Evolutionary conservation across 1,140 invertebrate genomes (phyloP).

Genomic region (Drosophila pachea): DNA sequence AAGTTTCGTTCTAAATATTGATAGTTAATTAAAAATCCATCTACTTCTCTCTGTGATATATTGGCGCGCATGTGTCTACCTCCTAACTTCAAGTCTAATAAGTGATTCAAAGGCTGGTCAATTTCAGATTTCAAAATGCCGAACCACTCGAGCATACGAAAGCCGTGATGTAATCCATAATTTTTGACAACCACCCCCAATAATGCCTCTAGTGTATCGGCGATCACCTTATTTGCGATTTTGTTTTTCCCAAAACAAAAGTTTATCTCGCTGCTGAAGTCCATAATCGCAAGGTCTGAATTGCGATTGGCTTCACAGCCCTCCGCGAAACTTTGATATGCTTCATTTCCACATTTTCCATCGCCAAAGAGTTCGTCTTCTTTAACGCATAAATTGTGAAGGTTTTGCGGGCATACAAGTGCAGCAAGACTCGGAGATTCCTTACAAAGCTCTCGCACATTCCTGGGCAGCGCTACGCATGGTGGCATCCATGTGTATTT

Average conservation of each 20-base stretch:
- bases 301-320: conserved; percentile 38
- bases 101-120: conserved; percentile 70
- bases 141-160: conserved; percentile 87
- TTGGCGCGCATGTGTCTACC: conserved; percentile 76
- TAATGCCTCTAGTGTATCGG: conserved; percentile 91
- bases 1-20: conserved; percentile 82
- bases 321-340: conserved; percentile 33
- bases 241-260: conserved; percentile 34
- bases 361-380: conserved; percentile 42
- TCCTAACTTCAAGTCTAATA: conserved; percentile 69
- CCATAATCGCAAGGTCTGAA: conserved; percentile 16
- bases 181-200: conserved; percentile 87
- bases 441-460: conserved; percentile 46
- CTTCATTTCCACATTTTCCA: conserved; percentile 22
- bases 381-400: conserved; percentile 31
- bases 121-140: conserved; percentile 81
- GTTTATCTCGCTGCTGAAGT: conserved; percentile 49
- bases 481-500: conserved; percentile 82
- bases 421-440: conserved; percentile 21
- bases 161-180: conserved; percentile 80
- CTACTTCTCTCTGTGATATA: conserved; percentile 67
- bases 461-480: conserved; percentile 72
- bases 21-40: conserved; percentile 79
- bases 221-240: conserved; percentile 80
- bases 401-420: conserved; percentile 56